Evolutionary conservation across 2,888 invertebrate species (phyloP).

Genomic region (Drosophila cognata): DNA sequence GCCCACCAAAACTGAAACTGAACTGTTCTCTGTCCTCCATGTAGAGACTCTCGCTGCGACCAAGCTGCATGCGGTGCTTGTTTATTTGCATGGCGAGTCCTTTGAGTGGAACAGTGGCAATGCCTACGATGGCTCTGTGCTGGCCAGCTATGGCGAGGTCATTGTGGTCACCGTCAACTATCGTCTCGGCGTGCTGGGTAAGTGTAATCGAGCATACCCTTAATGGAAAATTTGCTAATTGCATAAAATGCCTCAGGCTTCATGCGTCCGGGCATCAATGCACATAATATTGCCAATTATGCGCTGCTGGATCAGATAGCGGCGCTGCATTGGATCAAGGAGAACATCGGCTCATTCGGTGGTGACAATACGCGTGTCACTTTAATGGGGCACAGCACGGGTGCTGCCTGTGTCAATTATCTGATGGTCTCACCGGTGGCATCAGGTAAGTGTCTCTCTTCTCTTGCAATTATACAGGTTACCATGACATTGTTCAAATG

Average conservation of each 20-base stretch:
- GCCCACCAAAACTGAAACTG: neutral
- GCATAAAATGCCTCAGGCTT: constrained; percentile 87
- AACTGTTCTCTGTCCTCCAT: neutral
- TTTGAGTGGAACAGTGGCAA: constrained; percentile 99
- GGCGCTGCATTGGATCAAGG: constrained; percentile 97
- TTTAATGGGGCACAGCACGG: constrained; percentile 97
- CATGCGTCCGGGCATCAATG: constrained; percentile 91
- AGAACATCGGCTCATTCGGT: constrained; percentile 95
- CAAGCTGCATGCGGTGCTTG: constrained; percentile 91
- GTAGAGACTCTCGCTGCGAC: constrained; percentile 83
- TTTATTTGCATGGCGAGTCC: constrained; percentile 97
- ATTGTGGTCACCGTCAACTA: constrained; percentile 95
- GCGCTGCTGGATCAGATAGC: constrained; percentile 97
- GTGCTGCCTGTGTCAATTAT: constrained; percentile 96
- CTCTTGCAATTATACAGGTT: neutral
- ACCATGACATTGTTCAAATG: neutral
- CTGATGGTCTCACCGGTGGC: constrained; percentile 96
- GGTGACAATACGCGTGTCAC: constrained; percentile 96
- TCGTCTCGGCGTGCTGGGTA: constrained; percentile 92
- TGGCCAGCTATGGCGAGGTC: constrained; percentile 96
- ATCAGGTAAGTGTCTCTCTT: constrained; percentile 85
- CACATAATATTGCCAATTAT: constrained; percentile 93
- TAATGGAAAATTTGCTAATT: constrained; percentile 14
- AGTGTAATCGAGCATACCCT: constrained; percentile 16
- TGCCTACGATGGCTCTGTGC: constrained; percentile 96